phyloP scores from a whole-genome alignment of 1,140 invertebrate genomes.

The Musca vetustissima region DNA sequence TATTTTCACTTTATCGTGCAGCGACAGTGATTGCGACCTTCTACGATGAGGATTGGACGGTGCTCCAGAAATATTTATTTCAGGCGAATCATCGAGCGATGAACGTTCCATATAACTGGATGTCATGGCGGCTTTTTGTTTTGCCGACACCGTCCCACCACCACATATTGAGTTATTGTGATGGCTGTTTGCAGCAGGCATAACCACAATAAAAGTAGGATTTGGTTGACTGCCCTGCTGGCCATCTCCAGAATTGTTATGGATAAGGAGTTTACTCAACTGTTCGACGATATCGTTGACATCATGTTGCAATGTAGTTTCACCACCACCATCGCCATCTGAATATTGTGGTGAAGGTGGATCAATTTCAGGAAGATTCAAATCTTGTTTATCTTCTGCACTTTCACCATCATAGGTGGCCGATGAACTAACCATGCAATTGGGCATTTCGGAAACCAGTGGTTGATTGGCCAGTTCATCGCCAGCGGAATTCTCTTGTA shows the following conservation, averaged over 20 bases:
- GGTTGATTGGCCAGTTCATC: background rate
- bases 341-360: constrained; percentile 10
- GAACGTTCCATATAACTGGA: constrained; percentile 1
- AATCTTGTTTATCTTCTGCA: constrained; percentile 18
- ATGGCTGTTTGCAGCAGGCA: constrained; percentile 9
- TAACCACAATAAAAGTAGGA: constrained; percentile 30
- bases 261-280: constrained; percentile 21
- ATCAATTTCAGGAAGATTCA: constrained; percentile 25
- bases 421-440: constrained; percentile 44
- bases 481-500: background rate
- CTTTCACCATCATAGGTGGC: constrained; percentile 45
- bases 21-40: constrained; percentile 27
- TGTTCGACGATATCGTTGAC: constrained; percentile 29
- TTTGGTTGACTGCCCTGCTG: constrained; percentile 6
- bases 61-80: background rate
- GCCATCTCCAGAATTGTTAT: constrained; percentile 15
- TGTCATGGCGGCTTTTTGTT: background rate
- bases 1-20: constrained; percentile 30
- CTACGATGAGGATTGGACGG: background rate
- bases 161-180: background rate
- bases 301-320: constrained; percentile 13
- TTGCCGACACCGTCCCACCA: background rate
- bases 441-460: constrained; percentile 35
- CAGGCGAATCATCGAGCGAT: constrained; percentile 7
- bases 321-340: background rate